A percentile compares a stretch with the other conserved stretches of the same genome.
These are phyloP conservation scores for Microplitis demolitor DNA, from an alignment of 1,140 invertebrate species.

Conservation along the genomic window DNA sequence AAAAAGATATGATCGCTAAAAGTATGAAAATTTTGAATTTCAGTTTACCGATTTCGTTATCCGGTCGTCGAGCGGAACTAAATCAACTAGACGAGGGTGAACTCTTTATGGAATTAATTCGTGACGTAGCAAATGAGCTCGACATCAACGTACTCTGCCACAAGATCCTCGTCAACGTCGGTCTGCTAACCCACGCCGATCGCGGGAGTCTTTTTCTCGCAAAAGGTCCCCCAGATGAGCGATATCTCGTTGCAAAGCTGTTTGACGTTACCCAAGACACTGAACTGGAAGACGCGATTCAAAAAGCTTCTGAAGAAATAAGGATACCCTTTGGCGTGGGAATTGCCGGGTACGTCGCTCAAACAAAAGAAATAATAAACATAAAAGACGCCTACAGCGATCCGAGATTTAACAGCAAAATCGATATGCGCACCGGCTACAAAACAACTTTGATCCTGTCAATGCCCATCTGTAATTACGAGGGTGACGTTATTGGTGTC, in stretches of 20 bases:
- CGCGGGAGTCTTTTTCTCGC: slow-evolving; percentile 86
- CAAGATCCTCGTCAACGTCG: slow-evolving; percentile 92
- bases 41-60: slow-evolving; percentile 42
- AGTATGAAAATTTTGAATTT: neutral
- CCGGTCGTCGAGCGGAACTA: slow-evolving; percentile 63
- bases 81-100: slow-evolving; percentile 77
- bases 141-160: slow-evolving; percentile 92
- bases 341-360: slow-evolving; percentile 86
- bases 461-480: slow-evolving; percentile 95
- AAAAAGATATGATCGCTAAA: too few species aligned
- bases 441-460: slow-evolving; percentile 89
- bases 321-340: slow-evolving; percentile 88
- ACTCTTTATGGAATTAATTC: slow-evolving; percentile 90
- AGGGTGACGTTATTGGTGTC: slow-evolving; percentile 94
- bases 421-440: slow-evolving; percentile 91
- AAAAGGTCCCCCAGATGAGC: slow-evolving; percentile 74
- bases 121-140: slow-evolving; percentile 90
- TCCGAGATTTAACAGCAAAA: slow-evolving; percentile 86
- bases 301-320: slow-evolving; percentile 77
- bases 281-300: slow-evolving; percentile 77
- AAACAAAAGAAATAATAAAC: slow-evolving; percentile 86
- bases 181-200: slow-evolving; percentile 84
- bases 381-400: slow-evolving; percentile 90
- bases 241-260: slow-evolving; percentile 86
- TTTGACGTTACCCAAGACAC: slow-evolving; percentile 91